Base-by-base conservation (phyloP, 2,797 vertebrate species). In the Myotis vivesi region DNA sequence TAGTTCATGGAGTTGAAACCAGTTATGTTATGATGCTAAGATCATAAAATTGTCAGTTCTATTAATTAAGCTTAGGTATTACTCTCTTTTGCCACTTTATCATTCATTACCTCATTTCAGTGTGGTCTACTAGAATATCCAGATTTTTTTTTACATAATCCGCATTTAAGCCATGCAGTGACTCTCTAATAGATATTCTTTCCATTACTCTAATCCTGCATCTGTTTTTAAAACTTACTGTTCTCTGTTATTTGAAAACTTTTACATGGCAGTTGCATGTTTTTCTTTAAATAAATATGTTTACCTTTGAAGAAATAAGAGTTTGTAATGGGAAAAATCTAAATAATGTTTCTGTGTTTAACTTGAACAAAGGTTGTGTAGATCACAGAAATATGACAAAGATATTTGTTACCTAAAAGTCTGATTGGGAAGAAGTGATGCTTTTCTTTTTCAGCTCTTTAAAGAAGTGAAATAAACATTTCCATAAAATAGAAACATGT, bases 401-500 rank as follows among this genome's bases (percentile, higher is more conserved):
- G 49, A 11, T 82, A 33, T 30, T 51, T 84, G 16, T 86, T 72
- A 87, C 30, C 19, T 55, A 87, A 85, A 89, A 9, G 13, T 68
- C 28, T 79, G 22, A 23, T 53, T 33, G 55, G 8, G n/a, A 89
- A 83, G 59, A 77, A 91, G 51, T 55, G 57, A 46, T 46, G 19
- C 33, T 80, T 88, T 71, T 38, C 95, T 38, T 71, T 89, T 81
- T 80, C 16, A 13, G 16, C 9, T 91, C 55, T 93, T 68, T 71
- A 91, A 93, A 66, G 59, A 85, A 72, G 38, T 73, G 57, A 25
- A 92, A 91, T 44, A 66, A 87, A 94, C 81, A 89, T 93, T 96
- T 96, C 20, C 44, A 64, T 94, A 97, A 91, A 55, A 92, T 38
- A 94, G 53, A 86, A 93, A 46, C 75, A 89, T 93, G 80, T 94